Base-by-base conservation (phyloP, 2,888 invertebrate species). In the Agapetus fuscipes region DNA sequence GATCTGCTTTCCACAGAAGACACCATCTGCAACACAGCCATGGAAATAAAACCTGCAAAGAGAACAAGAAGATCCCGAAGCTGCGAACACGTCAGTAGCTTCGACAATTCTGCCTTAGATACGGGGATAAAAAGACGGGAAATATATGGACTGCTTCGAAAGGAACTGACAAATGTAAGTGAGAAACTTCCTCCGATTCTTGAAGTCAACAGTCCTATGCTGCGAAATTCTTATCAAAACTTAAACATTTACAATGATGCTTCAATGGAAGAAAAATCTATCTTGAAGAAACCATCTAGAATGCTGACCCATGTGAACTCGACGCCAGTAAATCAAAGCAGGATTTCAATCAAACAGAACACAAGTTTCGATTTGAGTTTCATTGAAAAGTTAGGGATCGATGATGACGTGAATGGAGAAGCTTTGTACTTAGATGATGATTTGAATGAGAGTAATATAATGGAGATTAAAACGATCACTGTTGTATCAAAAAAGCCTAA, bases 381-480 rank as follows among this genome's bases (percentile, higher is more conserved):
- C 26, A 67, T 70, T 26, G 69, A 70, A 30, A 57, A 64, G 50
- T 54, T 70, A 2, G 67, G 60, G 1, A 45, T 69, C 30, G 61
- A 69, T 30, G 66, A 69, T 0, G 59, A 56, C 34, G 31, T 53
- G 2, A 63, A 66, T 1, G 64, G 66, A 17, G 62, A 62, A 48
- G 66, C 67, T 0, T 47, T 70, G 11, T 65, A 59, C 43, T 54
- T 66, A 2, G 70, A 70, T 39, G 70, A 70, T 49, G 70, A 70
- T 51, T 54, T 70, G 29, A 70, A 70, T 48, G 70, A 70, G 52
- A 70, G 70, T 39, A 70, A 70, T 44, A 70, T 70, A 14, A 70
- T 70, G 70, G 70, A 70, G 48, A 68, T 70, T 2, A 70, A 70
- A 58, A 67, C 69, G 1, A 69, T 70, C 2, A 68, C 67, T 30